Evolutionary conservation across 2,113 vertebrate genomes (phyloP).

Genomic region (Rhagologus leucostigma): DNA sequence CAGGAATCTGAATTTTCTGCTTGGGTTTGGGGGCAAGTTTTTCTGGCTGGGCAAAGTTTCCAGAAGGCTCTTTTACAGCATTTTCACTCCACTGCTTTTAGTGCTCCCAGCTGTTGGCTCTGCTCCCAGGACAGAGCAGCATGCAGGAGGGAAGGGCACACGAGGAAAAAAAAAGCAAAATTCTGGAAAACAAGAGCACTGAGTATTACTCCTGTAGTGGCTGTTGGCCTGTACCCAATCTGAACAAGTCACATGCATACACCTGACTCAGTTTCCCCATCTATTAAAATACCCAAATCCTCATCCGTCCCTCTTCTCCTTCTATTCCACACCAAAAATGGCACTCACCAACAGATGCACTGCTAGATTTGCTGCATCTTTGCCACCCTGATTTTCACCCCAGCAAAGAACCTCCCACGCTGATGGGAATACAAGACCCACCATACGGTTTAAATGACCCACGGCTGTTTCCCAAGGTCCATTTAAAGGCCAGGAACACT

Average conservation of each 20-base stretch:
- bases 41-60: constrained; percentile 33
- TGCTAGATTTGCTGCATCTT: not conserved
- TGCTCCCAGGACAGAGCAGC: constrained; percentile 24
- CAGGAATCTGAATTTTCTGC: not conserved
- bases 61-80: constrained; percentile 16
- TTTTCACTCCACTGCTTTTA: constrained; percentile 23
- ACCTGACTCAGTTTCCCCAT: not conserved
- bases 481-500: constrained; percentile 29
- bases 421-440: not conserved
- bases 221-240: not conserved
- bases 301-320: not conserved
- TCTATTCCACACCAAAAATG: not conserved
- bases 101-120: constrained; percentile 21
- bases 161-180: not conserved
- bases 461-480: constrained; percentile 27
- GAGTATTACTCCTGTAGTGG: not conserved
- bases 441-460: constrained; percentile 38
- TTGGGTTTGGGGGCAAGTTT: constrained; percentile 3
- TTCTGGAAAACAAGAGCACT: not conserved
- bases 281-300: not conserved
- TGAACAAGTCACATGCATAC: not conserved
- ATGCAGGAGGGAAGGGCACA: not conserved
- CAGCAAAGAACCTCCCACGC: not conserved
- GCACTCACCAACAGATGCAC: not conserved
- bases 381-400: not conserved